phyloP scores from a whole-genome alignment of 35 echinoderm and acorn worm genomes.

The Hemicentrotus pulcherrimus region DNA sequence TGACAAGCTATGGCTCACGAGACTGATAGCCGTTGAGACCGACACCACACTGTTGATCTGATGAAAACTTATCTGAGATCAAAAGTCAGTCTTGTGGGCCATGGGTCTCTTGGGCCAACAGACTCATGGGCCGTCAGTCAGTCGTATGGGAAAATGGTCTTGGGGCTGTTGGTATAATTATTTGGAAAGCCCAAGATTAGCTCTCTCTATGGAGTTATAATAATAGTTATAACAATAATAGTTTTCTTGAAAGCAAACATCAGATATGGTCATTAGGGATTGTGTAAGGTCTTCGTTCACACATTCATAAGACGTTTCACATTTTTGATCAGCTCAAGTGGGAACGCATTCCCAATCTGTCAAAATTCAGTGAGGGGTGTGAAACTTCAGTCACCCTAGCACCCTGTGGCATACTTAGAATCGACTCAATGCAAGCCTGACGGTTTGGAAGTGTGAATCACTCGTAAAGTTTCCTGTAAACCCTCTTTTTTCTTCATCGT shows the following conservation, averaged over 20 bases:
- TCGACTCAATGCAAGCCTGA: neutral
- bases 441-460: constrained; percentile 15
- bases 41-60: too few relatives aligned
- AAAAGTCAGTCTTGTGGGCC: too few relatives aligned
- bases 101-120: too few relatives aligned
- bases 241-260: neutral
- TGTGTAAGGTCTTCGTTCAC: neutral
- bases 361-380: neutral
- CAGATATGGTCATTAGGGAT: neutral
- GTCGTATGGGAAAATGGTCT: too few relatives aligned
- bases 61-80: too few relatives aligned
- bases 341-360: constrained; percentile 1
- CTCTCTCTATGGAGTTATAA: neutral
- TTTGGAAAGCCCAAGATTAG: neutral
- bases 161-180: too few relatives aligned
- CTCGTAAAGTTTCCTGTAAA: constrained; percentile 29
- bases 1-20: too few relatives aligned
- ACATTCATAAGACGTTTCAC: neutral
- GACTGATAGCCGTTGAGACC: too few relatives aligned
- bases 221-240: too few relatives aligned
- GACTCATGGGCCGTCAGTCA: too few relatives aligned
- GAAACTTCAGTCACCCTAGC: neutral
- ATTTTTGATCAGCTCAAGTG: neutral
- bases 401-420: constrained; percentile 18
- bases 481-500: neutral